Base-by-base conservation (phyloP, 2,888 invertebrate species). In the Eulithis testata region DNA sequence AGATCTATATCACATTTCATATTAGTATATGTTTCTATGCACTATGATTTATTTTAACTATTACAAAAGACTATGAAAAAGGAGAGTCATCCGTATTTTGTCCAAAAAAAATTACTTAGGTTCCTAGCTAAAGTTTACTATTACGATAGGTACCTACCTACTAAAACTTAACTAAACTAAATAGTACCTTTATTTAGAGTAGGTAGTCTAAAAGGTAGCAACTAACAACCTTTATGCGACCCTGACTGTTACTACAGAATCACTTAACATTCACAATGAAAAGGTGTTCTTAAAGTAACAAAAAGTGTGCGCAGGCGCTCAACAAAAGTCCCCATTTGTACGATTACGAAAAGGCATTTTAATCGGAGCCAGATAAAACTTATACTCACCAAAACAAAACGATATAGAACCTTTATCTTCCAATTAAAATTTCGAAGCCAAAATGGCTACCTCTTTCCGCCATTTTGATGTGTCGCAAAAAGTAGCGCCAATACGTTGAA, bases 341-440 rank as follows among this genome's bases (percentile, higher is more conserved):
- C 74, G 77, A 79, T 77, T 72, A 69, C 71, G 64, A 57, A 70
- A 64, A 66, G 74, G 79, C 71, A 81, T 81, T 75, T 80, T 80
- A 81, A 81, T 80, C 78, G 80, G 65, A 21, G 53, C 49, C 66
- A 76, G 76, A 76, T 69, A 69, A 77, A 62, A 70, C 75, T 77
- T 75, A 76, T 77, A 70, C 72, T 69, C 71, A 65, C 69, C 65
- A 73, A 78, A 82, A 66, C 60, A 62, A 84, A 84, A 86, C 87
- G 83, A 85, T 77, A 79, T 81, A 86, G 87, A 87, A 76, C 84
- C 81, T 85, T 87, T 86, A 86, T 85, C 85, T 84, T 76, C 91
- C 91, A 91, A 92, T 92, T 92, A 91, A 93, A 88, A 92, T 91
- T 90, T 85, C 82, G 73, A 83, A 84, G 84, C 79, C 82, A 89